A percentile compares a stretch with the other conserved stretches of the same genome.
phyloP scores from a whole-genome alignment of 1,140 invertebrate genomes.

The Samia ricini region DNA sequence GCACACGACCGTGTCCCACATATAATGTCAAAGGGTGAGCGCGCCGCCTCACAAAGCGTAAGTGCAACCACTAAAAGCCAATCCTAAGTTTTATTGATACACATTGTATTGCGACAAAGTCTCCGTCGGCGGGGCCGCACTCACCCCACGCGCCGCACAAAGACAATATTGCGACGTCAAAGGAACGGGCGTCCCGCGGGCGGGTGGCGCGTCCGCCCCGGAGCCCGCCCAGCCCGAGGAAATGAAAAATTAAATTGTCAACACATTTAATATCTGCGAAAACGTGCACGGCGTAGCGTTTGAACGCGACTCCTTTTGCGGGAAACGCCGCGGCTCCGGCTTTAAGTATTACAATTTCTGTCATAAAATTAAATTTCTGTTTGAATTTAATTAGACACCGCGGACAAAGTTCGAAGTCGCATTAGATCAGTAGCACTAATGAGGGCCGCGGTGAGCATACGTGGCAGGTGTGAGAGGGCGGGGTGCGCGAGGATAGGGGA shows the following conservation, averaged over 20 bases:
- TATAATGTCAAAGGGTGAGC: constrained; percentile 75
- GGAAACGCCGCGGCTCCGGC: constrained; percentile 50
- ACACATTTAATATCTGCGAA: constrained; percentile 78
- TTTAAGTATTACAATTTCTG: constrained; percentile 74
- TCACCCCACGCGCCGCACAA: constrained; percentile 71
- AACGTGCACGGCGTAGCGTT: constrained; percentile 73
- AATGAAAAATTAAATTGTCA: constrained; percentile 78
- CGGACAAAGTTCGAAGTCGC: constrained; percentile 63
- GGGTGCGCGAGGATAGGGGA: constrained; percentile 20
- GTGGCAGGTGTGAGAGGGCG: constrained; percentile 44
- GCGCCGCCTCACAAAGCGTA: constrained; percentile 73
- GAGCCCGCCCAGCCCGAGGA: constrained; percentile 62
- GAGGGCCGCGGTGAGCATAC: constrained; percentile 65
- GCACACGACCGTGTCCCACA: constrained; percentile 40
- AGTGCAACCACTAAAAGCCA: constrained; percentile 78
- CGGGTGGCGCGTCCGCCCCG: constrained; percentile 40
- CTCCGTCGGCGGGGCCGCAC: constrained; percentile 62
- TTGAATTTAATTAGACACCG: constrained; percentile 73
- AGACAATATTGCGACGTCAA: constrained; percentile 78
- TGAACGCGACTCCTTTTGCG: constrained; percentile 66
- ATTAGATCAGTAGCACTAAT: constrained; percentile 71
- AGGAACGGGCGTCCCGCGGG: constrained; percentile 58
- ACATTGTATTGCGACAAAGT: constrained; percentile 78
- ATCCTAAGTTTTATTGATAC: constrained; percentile 78
- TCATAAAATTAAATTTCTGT: constrained; percentile 72